phyloP scores from a whole-genome alignment of 2,888 invertebrate species.

The Uloborus plumipes region DNA sequence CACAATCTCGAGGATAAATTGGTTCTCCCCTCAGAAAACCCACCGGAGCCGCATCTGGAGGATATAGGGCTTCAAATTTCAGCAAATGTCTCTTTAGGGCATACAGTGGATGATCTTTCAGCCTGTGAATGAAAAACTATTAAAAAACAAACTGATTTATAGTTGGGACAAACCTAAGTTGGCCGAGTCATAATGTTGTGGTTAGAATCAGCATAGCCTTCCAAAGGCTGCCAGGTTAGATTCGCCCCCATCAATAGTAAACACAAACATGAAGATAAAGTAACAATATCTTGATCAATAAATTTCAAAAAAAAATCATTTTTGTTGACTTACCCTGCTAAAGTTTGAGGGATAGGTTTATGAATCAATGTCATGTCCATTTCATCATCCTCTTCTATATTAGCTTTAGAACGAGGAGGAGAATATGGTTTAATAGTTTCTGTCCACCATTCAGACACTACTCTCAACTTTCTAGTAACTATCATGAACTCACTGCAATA shows the following conservation, averaged over 20 bases:
- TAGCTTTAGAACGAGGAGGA: slow-evolving; percentile 76
- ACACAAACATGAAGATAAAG: too few species aligned
- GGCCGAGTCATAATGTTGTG: too few species aligned
- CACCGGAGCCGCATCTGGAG: slow-evolving; percentile 84
- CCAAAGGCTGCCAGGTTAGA: too few species aligned
- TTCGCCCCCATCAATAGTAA: too few species aligned
- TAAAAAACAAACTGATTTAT: not conserved
- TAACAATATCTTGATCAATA: too few species aligned
- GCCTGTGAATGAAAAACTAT: slow-evolving; percentile 73
- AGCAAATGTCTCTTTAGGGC: slow-evolving; percentile 89
- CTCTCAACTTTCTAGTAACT: slow-evolving; percentile 83
- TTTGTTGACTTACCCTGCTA: slow-evolving; percentile 81
- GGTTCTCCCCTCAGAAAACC: slow-evolving; percentile 88
- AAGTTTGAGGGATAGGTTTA: slow-evolving; percentile 87
- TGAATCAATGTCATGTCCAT: slow-evolving; percentile 79
- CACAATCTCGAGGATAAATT: slow-evolving; percentile 89
- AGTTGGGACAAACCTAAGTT: too few species aligned
- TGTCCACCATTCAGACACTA: slow-evolving; percentile 84
- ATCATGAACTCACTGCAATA: slow-evolving; percentile 91
- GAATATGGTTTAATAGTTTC: slow-evolving; percentile 79
- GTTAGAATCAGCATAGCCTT: too few species aligned
- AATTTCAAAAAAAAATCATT: too few species aligned
- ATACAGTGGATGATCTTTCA: slow-evolving; percentile 95
- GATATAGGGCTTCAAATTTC: slow-evolving; percentile 97
- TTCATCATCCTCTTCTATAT: slow-evolving; percentile 82